Percentiles rank a stretch among this genome's conserved stretches.
phyloP scores from a whole-genome alignment of 2,888 invertebrate species.

The Pristionchus exspectatus region DNA sequence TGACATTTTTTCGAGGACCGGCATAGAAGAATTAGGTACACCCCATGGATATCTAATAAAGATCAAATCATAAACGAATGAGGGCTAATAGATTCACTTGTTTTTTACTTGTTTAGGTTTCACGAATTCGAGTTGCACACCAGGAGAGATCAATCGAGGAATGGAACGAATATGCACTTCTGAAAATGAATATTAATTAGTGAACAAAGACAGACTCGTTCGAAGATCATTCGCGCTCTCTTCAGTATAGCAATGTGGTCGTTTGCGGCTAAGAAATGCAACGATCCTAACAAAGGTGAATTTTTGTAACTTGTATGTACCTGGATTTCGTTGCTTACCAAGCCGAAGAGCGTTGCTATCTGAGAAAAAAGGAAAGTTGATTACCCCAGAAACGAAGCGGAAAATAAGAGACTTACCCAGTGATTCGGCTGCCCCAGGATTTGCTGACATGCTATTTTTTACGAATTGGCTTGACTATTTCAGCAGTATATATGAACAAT shows the following conservation, averaged over 20 bases:
- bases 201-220: neutral
- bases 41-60: neutral
- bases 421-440: neutral
- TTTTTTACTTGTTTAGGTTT: neutral
- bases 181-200: neutral
- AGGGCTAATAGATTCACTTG: neutral
- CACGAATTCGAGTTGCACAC: neutral
- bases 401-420: neutral
- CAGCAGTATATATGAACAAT: too few relatives aligned
- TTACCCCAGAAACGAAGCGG: neutral
- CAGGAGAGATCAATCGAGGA: neutral
- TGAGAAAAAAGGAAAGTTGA: neutral
- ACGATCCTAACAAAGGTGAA: neutral
- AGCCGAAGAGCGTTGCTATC: neutral
- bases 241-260: neutral
- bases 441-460: neutral
- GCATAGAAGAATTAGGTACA: neutral
- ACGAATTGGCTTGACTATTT: too few relatives aligned
- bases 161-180: neutral
- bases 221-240: neutral
- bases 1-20: conserved; percentile 6
- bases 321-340: neutral
- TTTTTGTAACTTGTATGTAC: neutral
- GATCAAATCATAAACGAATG: neutral
- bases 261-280: neutral